A percentile compares a stretch with the other conserved stretches of the same genome.
phyloP scores from a whole-genome alignment of 2,113 vertebrate genomes.

The Solea senegalensis region DNA sequence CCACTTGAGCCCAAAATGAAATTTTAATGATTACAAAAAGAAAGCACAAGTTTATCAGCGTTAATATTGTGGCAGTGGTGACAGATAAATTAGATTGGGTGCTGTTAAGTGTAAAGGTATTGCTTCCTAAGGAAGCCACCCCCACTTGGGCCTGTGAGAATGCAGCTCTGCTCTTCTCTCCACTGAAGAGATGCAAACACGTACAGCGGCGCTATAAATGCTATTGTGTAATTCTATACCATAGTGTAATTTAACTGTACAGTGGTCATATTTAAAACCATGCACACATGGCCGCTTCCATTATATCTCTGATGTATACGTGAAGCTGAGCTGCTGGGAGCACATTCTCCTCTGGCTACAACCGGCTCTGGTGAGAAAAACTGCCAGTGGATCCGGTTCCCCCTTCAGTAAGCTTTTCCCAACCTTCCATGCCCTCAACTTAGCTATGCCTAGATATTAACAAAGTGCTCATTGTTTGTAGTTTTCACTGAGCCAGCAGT shows the following conservation, averaged over 20 bases:
- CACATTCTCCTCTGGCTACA: conserved; percentile 39
- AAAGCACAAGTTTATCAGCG: too few relatives aligned
- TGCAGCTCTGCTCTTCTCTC: too few relatives aligned
- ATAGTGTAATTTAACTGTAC: not conserved
- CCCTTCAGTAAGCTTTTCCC: conserved; percentile 65
- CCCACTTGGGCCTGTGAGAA: too few relatives aligned
- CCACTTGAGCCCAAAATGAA: too few relatives aligned
- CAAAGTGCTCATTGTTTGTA: conserved; percentile 75
- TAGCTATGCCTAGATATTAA: conserved; percentile 70
- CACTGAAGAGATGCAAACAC: too few relatives aligned
- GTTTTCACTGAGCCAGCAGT: conserved; percentile 53
- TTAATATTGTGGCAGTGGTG: too few relatives aligned
- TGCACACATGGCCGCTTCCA: conserved; percentile 22
- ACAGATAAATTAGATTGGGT: too few relatives aligned
- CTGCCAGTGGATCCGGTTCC: conserved; percentile 32
- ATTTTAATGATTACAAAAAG: too few relatives aligned
- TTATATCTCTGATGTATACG: conserved; percentile 24
- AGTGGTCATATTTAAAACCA: conserved; percentile 25
- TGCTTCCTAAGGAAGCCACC: too few relatives aligned
- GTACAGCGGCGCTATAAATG: too few relatives aligned
- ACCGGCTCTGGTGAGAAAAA: conserved; percentile 33
- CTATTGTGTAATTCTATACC: too few relatives aligned
- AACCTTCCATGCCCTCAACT: conserved; percentile 53
- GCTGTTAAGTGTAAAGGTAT: too few relatives aligned
- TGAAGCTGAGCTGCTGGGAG: conserved; percentile 28